Conservation (phyloP, 35 echinoderm and acorn worm genomes). For the Ophiothrix spiculata region DNA sequence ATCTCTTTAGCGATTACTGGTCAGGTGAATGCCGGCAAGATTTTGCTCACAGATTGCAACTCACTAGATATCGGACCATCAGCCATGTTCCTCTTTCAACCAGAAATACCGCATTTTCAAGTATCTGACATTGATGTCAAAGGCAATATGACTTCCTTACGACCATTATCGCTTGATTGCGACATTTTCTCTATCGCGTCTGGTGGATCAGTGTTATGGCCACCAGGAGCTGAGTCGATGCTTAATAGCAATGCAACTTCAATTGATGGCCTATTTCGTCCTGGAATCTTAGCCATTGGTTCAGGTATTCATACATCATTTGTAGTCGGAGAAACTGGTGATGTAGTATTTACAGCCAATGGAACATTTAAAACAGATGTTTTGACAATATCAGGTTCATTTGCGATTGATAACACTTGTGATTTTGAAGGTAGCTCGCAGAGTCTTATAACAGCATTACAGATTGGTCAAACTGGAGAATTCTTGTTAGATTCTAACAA, state of each 20-base stretch:
- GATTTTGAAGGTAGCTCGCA: not conserved
- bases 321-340: constrained; percentile 29
- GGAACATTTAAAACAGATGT: constrained; percentile 35
- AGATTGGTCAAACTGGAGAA: constrained; percentile 5
- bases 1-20: constrained; percentile 41
- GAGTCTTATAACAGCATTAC: constrained; percentile 9
- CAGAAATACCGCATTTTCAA: constrained; percentile 22
- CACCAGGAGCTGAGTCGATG: constrained; percentile 16
- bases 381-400: not conserved
- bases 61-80: constrained; percentile 4
- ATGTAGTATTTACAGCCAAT: constrained; percentile 21
- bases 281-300: constrained; percentile 36
- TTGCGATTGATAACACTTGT: not conserved
- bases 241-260: constrained; percentile 31
- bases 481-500: not conserved
- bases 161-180: constrained; percentile 32
- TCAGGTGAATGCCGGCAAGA: constrained; percentile 21
- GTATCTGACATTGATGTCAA: constrained; percentile 16
- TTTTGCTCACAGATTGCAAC: constrained; percentile 24
- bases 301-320: constrained; percentile 45
- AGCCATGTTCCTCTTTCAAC: constrained; percentile 27
- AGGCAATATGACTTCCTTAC: constrained; percentile 41
- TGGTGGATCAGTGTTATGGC: constrained; percentile 44
- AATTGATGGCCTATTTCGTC: constrained; percentile 49
- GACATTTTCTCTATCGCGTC: constrained; percentile 15